phyloP scores from a whole-genome alignment of 2,888 invertebrate genomes.

The Acanthosepion lycidas region DNA sequence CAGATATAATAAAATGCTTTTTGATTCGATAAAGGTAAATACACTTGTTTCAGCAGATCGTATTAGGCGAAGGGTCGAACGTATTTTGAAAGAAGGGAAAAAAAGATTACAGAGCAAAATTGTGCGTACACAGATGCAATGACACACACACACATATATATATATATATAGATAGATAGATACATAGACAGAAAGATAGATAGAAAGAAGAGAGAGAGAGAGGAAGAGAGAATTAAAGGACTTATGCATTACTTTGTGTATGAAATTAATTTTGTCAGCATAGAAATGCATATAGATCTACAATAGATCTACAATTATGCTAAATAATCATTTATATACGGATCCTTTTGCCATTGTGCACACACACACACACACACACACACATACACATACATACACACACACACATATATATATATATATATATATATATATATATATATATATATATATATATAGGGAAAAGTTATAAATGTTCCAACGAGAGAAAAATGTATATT shows the following conservation, averaged over 20 bases:
- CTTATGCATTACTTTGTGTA: too few species aligned
- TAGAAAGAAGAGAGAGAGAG: background rate
- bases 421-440: too few species aligned
- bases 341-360: background rate
- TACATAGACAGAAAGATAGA: background rate
- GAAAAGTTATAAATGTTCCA: too few species aligned
- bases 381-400: background rate
- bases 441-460: too few species aligned
- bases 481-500: too few species aligned
- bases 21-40: conserved; percentile 14
- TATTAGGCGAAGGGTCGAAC: background rate
- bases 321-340: too few species aligned
- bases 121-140: background rate
- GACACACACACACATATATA: background rate
- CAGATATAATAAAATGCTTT: conserved; percentile 33
- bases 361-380: background rate
- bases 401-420: background rate
- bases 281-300: too few species aligned
- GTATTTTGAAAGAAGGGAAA: background rate
- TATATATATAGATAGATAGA: background rate
- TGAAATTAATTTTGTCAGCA: too few species aligned
- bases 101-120: background rate
- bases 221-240: too few species aligned
- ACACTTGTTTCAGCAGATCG: background rate
- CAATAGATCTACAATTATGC: too few species aligned